These are phyloP conservation scores for Microplitis deprimator DNA, from an alignment of 2,888 invertebrate genomes.

Conservation along the genomic window DNA sequence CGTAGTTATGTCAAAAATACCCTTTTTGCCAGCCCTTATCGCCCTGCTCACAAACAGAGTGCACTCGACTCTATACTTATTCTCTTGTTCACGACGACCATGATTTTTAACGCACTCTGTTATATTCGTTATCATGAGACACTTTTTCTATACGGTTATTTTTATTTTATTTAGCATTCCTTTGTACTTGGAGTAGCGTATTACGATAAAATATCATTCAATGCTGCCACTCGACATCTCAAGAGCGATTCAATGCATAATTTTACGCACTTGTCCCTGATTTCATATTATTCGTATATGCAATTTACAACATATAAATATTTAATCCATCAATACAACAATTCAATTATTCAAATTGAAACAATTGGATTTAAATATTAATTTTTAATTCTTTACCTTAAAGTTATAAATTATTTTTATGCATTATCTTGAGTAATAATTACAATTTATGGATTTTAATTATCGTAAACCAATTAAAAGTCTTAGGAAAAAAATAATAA, in stretches of 20 bases:
- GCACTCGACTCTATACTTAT: not conserved
- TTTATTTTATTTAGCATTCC: not conserved
- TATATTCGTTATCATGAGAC: not conserved
- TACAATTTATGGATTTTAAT: too few species aligned
- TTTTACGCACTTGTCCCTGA: not conserved
- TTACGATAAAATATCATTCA: not conserved
- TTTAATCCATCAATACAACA: not conserved
- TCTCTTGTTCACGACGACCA: not conserved
- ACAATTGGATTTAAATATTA: too few species aligned
- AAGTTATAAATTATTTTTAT: too few species aligned
- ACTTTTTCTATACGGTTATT: not conserved
- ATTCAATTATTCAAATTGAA: not conserved
- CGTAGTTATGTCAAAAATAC: not conserved
- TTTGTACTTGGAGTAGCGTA: not conserved
- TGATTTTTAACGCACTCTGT: not conserved
- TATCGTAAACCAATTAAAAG: too few species aligned
- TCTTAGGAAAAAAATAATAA: too few species aligned
- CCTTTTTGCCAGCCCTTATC: not conserved
- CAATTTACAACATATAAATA: not conserved
- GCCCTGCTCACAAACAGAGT: not conserved
- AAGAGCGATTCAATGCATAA: not conserved
- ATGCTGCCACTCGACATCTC: not conserved
- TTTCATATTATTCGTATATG: not conserved
- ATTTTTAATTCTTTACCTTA: too few species aligned
- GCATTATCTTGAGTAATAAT: too few species aligned